Percentiles rank a stretch among this genome's conserved stretches.
Evolutionary conservation across 2,888 invertebrate species (phyloP).

Genomic region (Cosmia pyralina): DNA sequence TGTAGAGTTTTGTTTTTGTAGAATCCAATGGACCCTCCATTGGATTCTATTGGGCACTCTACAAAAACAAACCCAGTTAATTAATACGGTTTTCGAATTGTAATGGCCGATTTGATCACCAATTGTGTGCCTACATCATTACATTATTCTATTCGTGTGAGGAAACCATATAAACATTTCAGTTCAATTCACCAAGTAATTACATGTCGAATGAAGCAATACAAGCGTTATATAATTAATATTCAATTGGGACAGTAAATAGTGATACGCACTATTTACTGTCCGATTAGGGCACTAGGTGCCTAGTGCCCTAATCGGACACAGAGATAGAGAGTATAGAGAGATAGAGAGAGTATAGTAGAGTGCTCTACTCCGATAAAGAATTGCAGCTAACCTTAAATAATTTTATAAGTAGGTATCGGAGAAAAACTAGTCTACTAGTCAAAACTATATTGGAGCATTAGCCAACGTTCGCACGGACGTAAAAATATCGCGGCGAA

Average conservation of each 20-base stretch:
- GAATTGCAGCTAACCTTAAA: neutral
- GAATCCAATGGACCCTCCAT: too few relatives aligned
- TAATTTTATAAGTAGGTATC: neutral
- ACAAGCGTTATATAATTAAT: constrained; percentile 14
- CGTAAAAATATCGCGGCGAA: too few relatives aligned
- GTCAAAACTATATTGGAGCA: too few relatives aligned
- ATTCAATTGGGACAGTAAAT: too few relatives aligned
- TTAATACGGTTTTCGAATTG: constrained; percentile 4
- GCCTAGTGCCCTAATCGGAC: too few relatives aligned
- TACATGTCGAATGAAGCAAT: constrained; percentile 32
- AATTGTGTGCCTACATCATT: constrained; percentile 24
- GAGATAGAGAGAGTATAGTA: too few relatives aligned
- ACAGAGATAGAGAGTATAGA: too few relatives aligned
- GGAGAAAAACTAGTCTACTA: too few relatives aligned
- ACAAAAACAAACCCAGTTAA: constrained; percentile 39
- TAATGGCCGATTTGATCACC: constrained; percentile 9
- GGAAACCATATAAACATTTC: constrained; percentile 35
- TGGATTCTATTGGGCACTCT: neutral
- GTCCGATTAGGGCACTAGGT: neutral
- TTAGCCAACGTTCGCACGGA: too few relatives aligned
- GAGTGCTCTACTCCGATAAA: neutral
- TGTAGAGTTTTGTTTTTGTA: too few relatives aligned
- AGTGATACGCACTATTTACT: too few relatives aligned
- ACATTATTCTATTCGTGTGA: constrained; percentile 12
- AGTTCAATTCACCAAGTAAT: constrained; percentile 23